Conservation (phyloP, 2,797 vertebrate genomes). For the Pelobates cultripes region DNA sequence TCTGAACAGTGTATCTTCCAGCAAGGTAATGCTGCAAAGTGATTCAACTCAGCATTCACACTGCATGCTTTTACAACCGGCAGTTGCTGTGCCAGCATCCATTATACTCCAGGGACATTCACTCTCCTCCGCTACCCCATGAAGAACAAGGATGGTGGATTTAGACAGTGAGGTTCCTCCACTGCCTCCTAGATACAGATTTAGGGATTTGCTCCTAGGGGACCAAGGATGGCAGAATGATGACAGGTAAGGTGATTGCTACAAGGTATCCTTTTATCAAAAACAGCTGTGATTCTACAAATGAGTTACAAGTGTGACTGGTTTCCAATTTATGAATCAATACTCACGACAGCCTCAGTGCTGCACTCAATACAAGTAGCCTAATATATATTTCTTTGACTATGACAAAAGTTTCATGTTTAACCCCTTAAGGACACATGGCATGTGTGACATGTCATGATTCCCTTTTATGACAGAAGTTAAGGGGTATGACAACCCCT, state of each 20-base stretch:
- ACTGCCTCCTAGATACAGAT: constrained; percentile 78
- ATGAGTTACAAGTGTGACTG: neutral
- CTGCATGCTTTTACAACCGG: constrained; percentile 33
- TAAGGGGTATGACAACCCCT: too few relatives aligned
- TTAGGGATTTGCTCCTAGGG: constrained; percentile 78
- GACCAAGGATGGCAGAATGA: constrained; percentile 80
- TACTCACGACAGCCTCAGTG: neutral
- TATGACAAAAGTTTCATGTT: too few relatives aligned
- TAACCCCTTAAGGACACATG: too few relatives aligned
- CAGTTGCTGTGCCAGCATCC: constrained; percentile 30
- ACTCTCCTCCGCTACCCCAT: constrained; percentile 2
- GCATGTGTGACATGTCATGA: too few relatives aligned
- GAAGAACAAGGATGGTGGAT: constrained; percentile 72
- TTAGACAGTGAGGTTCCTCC: constrained; percentile 80
- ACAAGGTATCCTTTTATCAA: neutral
- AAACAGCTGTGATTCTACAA: neutral
- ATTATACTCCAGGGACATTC: constrained; percentile 4
- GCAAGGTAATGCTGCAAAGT: constrained; percentile 48
- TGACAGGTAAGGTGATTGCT: constrained; percentile 71
- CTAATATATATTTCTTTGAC: too few relatives aligned
- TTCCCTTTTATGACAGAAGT: too few relatives aligned
- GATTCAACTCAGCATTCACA: constrained; percentile 31
- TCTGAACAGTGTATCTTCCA: constrained; percentile 21
- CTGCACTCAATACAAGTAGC: too few relatives aligned
- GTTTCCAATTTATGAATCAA: neutral